Base-by-base conservation (phyloP, 2,888 invertebrate genomes). In the Limenitis arthemis region DNA sequence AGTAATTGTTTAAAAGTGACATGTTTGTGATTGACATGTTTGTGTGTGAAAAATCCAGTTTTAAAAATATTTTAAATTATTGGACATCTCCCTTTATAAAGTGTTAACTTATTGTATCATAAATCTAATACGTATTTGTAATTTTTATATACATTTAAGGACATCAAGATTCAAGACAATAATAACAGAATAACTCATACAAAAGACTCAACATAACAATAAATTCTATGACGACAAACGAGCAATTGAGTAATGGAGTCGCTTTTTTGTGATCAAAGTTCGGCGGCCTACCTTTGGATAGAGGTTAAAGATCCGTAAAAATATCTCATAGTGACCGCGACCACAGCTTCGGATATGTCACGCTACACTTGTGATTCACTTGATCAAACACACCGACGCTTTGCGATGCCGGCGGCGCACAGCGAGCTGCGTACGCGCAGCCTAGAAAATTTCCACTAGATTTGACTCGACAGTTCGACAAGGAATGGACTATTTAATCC, bases 331-430 rank as follows among this genome's bases (percentile, higher is more conserved):
- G 64, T 47, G 59, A 48, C 58, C 58, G 66, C 69, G 70, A 68
- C 73, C 73, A 65, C 74, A 69, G 65, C 64, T 66, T 66, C 70
- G 71, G 72, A 73, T 80, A 79, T 79, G 79, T 77, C 81, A 81
- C 79, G 80, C 67, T 73, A 73, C 74, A 75, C 72, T 73, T 72
- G 73, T 68, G 70, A 72, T 71, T 61, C 69, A 63, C 58, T 58
- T 66, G 72, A 76, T 80, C 76, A 80, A 80, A 80, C 66, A 64
- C 46, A 66, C 77, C 79, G 79, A 59, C 72, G 61, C 73, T 70
- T 69, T 69, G 66, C 72, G 64, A 70, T 68, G 72, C 74, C 71
- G 71, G 64, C 69, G 61, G 69, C 68, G 66, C 72, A 64, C 70
- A 68, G 72, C 74, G 70, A 71, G 64, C 69, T 60, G 69, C 72